Conservation (phyloP, 2,797 vertebrate genomes). For the Sternarchorhynchus goeldii region DNA sequence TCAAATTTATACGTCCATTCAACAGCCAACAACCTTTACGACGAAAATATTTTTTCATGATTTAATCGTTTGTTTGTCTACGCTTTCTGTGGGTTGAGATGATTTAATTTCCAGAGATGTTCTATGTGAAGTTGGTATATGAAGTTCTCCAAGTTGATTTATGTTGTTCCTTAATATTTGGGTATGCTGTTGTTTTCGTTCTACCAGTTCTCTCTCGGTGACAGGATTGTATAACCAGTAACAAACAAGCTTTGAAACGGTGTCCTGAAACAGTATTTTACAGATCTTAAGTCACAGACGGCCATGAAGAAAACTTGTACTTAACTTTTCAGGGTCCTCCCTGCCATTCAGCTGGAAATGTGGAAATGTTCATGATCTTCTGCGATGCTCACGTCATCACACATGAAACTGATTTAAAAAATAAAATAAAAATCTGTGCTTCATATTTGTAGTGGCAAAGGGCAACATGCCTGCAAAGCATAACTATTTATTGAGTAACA, state of each 20-base stretch:
- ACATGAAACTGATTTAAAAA: background rate
- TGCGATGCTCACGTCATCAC: background rate
- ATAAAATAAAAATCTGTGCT: background rate
- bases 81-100: background rate
- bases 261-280: constrained; percentile 38
- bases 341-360: background rate
- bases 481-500: constrained; percentile 10
- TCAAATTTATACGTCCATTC: constrained; percentile 55
- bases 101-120: constrained; percentile 20
- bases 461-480: background rate
- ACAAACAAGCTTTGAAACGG: constrained; percentile 20
- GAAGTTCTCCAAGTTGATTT: constrained; percentile 17
- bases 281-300: constrained; percentile 32
- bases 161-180: constrained; percentile 45
- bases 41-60: constrained; percentile 58
- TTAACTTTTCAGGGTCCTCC: constrained; percentile 10
- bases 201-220: background rate
- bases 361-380: background rate
- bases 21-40: constrained; percentile 64
- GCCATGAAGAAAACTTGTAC: constrained; percentile 19
- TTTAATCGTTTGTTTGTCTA: constrained; percentile 50
- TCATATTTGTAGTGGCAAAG: background rate
- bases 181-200: constrained; percentile 10
- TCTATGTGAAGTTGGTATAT: background rate
- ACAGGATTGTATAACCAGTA: constrained; percentile 23